A percentile compares a stretch with the other conserved stretches of the same genome.
These are phyloP conservation scores for Mustelus asterias DNA, from an alignment of 2,113 vertebrate genomes.

Conservation along the genomic window DNA sequence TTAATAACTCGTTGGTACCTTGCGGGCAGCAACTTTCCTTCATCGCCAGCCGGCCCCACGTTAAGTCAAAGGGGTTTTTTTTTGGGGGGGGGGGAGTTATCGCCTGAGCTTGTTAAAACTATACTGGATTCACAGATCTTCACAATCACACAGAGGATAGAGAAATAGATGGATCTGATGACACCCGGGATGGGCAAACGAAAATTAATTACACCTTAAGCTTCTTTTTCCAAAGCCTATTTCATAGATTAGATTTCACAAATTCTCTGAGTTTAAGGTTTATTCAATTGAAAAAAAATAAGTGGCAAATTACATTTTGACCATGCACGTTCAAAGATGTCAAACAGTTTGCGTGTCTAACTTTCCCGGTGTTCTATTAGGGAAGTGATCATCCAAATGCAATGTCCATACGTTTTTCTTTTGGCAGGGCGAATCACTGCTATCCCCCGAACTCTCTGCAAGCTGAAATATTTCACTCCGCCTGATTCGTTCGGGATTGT, in stretches of 20 bases:
- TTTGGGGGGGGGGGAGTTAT: neutral
- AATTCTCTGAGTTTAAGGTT: neutral
- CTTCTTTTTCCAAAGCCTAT: neutral
- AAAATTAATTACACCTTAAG: neutral
- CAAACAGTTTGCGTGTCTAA: neutral
- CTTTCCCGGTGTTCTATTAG: no score
- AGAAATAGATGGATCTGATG: constrained; percentile 1
- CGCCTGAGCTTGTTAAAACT: neutral
- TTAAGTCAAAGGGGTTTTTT: neutral
- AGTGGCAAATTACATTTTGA: neutral
- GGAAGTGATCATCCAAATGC: neutral
- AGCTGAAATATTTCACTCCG: neutral
- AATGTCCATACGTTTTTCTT: neutral
- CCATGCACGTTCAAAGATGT: neutral
- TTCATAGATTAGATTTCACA: neutral
- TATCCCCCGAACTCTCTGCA: neutral
- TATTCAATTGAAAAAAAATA: neutral
- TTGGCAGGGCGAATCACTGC: neutral
- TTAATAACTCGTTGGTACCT: constrained; percentile 62
- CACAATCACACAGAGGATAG: neutral
- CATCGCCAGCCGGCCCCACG: neutral
- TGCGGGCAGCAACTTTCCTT: constrained; percentile 43
- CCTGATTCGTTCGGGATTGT: neutral
- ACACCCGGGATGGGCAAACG: neutral
- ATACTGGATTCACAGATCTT: neutral